Percentiles rank a stretch among this genome's conserved stretches.
Conservation (phyloP, 2,797 vertebrate species). For the Morus bassanus region DNA sequence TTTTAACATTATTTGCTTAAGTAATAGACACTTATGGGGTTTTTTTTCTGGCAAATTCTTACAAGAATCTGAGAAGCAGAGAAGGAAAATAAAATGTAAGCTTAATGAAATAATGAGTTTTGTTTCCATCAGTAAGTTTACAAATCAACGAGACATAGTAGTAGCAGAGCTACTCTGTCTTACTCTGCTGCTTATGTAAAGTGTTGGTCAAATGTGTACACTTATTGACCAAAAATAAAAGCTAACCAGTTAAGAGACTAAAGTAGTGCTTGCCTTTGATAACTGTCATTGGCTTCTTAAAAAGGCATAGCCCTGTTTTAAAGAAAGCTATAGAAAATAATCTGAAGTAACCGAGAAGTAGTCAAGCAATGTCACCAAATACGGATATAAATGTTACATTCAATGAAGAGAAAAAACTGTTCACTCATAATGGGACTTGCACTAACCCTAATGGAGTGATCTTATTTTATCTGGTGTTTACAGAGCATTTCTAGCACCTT, state of each 20-base stretch:
- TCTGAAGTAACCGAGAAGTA: neutral
- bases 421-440: neutral
- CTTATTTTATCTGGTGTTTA: neutral
- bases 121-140: neutral
- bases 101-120: neutral
- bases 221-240: neutral
- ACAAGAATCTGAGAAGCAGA: neutral
- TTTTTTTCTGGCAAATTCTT: neutral
- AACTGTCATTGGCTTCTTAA: neutral
- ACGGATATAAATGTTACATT: neutral
- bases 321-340: neutral
- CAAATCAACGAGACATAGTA: neutral
- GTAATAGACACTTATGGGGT: neutral
- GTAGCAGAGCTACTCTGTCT: neutral
- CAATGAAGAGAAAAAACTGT: neutral
- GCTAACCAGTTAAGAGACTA: neutral
- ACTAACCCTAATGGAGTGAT: rapidly evolving
- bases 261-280: neutral
- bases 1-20: neutral
- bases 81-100: neutral
- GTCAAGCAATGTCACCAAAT: neutral
- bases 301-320: neutral
- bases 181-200: neutral
- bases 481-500: neutral
- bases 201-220: neutral